Evolutionary conservation across 2,888 invertebrate genomes (phyloP), one percentile per base, ranked within the genome.

Genomic region (Cylindroiulus punctatus): DNA sequence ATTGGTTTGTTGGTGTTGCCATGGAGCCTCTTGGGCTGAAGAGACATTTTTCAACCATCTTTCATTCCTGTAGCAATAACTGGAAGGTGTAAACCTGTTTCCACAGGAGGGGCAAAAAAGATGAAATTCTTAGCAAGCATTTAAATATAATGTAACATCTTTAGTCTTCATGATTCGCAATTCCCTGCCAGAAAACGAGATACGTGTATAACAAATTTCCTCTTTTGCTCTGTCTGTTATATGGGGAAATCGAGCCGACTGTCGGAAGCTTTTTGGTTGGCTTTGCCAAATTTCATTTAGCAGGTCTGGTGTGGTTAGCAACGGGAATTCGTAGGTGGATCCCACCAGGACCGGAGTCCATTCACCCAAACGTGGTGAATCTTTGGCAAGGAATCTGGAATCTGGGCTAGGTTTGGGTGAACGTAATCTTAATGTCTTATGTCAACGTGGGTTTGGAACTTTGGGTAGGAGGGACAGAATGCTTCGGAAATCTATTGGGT

Each of bases 11-110:
- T n/a, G 57, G 22, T 22, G 57, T 57, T 57, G 57, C 57, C 57
- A 57, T 57, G 57, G 57, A 57, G 57, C 57, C 19, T 52, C 52
- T n/a, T 36, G 36, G n/a, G n/a, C 57, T n/a, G 57, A 57, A 47
- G 47, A 47, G 47, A 47, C 47, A 47, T 10, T 47, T 47, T 47
- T 47, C 1, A 0, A 0, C 17, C 14, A 3, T 47, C 47, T 10
- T 47, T 10, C n/a, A 8, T n/a, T n/a, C 22, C 22, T 7, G 8
- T 57, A n/a, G 57, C n/a, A 57, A 47, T 57, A 22, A 57, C 8
- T 4, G 57, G n/a, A 0, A 57, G 7, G 36, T 36, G 19, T 8
- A 57, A n/a, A 57, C 22, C 19, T 57, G 57, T 57, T 57, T 57
- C n/a, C 57, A 57, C 5, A 57, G 8, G 8, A n/a, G 5, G 19